These are phyloP conservation scores for Lethenteron camtschaticum DNA, from an alignment of 2,113 vertebrate genomes.

Conservation along the genomic window DNA sequence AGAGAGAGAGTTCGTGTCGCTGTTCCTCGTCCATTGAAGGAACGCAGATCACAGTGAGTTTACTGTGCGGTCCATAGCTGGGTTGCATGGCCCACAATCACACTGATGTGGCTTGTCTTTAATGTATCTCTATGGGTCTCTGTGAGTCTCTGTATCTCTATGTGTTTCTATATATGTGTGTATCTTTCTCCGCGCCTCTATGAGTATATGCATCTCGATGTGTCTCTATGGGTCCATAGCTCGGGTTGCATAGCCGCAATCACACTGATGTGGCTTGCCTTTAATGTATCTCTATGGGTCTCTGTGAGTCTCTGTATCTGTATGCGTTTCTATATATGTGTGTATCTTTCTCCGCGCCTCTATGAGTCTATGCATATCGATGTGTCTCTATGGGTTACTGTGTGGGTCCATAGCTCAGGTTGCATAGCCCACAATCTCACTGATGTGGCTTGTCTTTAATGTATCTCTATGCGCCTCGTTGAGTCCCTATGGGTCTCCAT, in stretches of 20 bases:
- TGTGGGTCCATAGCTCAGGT: too few relatives aligned
- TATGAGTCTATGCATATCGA: background rate
- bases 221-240: background rate
- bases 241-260: background rate
- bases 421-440: too few relatives aligned
- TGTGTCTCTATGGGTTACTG: background rate
- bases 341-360: background rate
- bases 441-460: too few relatives aligned
- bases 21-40: too few relatives aligned
- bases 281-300: background rate
- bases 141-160: background rate
- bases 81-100: too few relatives aligned
- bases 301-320: background rate
- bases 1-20: too few relatives aligned
- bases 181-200: background rate
- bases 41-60: too few relatives aligned
- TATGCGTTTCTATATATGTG: background rate
- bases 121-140: background rate
- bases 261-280: too few relatives aligned
- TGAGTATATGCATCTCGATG: background rate
- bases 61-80: too few relatives aligned
- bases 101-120: too few relatives aligned
- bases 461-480: background rate
- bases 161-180: constrained; percentile 1
- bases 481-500: background rate